Base-by-base conservation (phyloP, 2,888 invertebrate species). In the Drosophila koepferae region DNA sequence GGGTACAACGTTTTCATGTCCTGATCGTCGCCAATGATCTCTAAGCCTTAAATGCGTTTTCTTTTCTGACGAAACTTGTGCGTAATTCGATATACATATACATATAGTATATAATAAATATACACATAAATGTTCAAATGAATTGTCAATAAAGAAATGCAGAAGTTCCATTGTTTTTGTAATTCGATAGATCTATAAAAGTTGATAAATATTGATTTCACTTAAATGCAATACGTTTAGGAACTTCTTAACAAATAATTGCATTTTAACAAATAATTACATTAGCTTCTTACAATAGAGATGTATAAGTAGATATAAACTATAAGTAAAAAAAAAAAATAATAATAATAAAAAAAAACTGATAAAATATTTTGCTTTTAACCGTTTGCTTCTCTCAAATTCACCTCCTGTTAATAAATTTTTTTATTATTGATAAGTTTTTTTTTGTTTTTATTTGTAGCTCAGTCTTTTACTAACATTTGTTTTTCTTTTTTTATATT, bases 381-480 rank as follows among this genome's bases (percentile, higher is more conserved):
- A 60, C 44, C 23, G 14, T 67, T 59, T 36, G 67, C 31, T 49
- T 63, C 34, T 55, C 66, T 56, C 36, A 61, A 60, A 55, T 48
- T 64, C 71, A 76, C 65, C 61, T 72, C 58, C 36, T 66, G 23
- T 59, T 59, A 48, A 67, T 65, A 73, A 59, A 49, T 38, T 38
- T 68, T 18, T 38, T 40, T 55, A 41, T 41, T 41, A 55, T 41
- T 23, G 40, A 41, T 55, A 59, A 64, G 54, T 48, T 38, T 38
- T 38, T 38, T 41, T 38, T 66, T 76, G 36, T 72, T 63, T 65
- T 65, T 73, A 74, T 85, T 81, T 89, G 85, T 89, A 87, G 87
- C 87, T 88, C 87, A 88, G 87, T 88, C 87, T 88, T 88, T 87
- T 87, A 89, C 87, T 88, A 88, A 88, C 85, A 81, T 83, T 86